Base-by-base conservation (phyloP, 2,797 vertebrate genomes). In the Pelochelys cantorii region DNA sequence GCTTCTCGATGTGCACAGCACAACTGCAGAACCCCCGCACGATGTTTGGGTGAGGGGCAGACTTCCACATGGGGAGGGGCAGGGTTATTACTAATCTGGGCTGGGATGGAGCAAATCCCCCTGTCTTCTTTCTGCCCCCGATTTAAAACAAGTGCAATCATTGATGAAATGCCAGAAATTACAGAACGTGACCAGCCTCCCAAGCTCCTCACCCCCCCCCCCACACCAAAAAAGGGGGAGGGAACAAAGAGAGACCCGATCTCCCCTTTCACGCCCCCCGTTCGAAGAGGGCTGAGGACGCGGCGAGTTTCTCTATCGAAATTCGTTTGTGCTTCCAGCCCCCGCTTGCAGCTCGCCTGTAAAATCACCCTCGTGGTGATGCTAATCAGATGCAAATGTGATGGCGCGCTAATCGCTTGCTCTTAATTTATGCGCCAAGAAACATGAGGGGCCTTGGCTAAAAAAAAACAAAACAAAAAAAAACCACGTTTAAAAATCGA, bases 171-270 rank as follows among this genome's bases (percentile, higher is more conserved):
- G 75, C 89, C 82, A 82, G 89, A 88, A 88, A 94, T 94, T 94
- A 88, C 86, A 59, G 88, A 85, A 88, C 89, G 93, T 93, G 94
- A 95, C 87, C 79, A 17, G 91, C 83, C 82, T 95, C 52, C 77
- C 85, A 90, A 94, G 62, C 27, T 56, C n/a, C 34, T 29, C 4
- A 18, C 29, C 52, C 15, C 15, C 27, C 77, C 14, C 25, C 42
- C 42, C 80, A 3, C 71, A 10, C 57, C 81, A 37, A 74, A 75
- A 48, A 75, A 13, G 59, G 20, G 59, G 52, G 22, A 3, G 52
- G 3, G 53, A 74, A 56, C 15, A 68, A 68, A 68, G 71, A 1
- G 7, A 11, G 2, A 4, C 42, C 7, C 80, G 18, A 25, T 23
- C 20, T 20, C 54, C 71, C 13, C 37, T 75, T 27, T 48, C 71